Conservation (phyloP, 2,113 vertebrate species). For the Hippocampus zosterae region DNA sequence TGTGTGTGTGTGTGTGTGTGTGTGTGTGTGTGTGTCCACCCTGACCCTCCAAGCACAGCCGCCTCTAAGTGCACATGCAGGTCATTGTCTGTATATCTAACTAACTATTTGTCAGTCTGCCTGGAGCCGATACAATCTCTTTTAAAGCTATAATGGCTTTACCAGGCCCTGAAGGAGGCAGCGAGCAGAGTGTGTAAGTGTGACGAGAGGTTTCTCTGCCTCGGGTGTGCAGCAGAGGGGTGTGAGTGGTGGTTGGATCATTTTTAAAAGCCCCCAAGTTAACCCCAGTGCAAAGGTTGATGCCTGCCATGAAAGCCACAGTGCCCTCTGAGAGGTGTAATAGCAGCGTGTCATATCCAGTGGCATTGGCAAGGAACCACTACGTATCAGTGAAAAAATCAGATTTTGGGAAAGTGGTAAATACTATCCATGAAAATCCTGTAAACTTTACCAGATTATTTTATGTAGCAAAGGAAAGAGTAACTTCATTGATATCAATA, state of each 20-base stretch:
- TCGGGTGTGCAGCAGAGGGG: not conserved
- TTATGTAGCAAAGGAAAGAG: no score
- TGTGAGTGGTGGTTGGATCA: slow-evolving; percentile 49
- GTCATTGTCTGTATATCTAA: slow-evolving; percentile 45
- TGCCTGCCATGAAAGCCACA: slow-evolving; percentile 56
- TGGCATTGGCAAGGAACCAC: slow-evolving; percentile 36
- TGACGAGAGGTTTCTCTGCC: slow-evolving; percentile 47
- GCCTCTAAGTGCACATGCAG: slow-evolving; percentile 41
- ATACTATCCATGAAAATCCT: no score
- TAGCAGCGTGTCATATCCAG: slow-evolving; percentile 33
- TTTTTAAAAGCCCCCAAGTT: slow-evolving; percentile 67
- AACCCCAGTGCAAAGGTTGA: slow-evolving; percentile 69
- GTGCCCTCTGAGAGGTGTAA: slow-evolving; percentile 48
- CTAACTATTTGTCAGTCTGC: slow-evolving; percentile 61
- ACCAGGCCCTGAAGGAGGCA: slow-evolving; percentile 56
- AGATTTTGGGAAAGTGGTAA: no score
- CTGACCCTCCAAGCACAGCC: slow-evolving; percentile 30
- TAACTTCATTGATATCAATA: no score
- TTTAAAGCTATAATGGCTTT: slow-evolving; percentile 61
- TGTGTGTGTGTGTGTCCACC: not conserved
- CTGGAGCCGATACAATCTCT: slow-evolving; percentile 56
- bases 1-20: no score
- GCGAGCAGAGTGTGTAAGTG: slow-evolving; percentile 30
- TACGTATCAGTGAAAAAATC: not conserved
- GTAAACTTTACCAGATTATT: no score